Conservation (phyloP, 2,797 vertebrate species). For the Micrastur ruficollis region DNA sequence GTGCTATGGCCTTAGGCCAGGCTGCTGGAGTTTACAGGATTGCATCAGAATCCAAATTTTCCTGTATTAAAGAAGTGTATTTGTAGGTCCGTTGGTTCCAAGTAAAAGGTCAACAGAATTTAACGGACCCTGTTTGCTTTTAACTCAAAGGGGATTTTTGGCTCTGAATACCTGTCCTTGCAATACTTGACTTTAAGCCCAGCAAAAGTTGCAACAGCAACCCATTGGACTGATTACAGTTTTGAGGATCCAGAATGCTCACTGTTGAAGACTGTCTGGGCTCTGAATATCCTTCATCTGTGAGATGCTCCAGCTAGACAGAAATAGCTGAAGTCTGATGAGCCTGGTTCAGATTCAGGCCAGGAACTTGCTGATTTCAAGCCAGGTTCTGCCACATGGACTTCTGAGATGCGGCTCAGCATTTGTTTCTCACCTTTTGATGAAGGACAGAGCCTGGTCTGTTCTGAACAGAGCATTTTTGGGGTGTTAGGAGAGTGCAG, state of each 20-base stretch:
- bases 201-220: not conserved
- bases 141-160: not conserved
- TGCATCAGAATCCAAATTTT: not conserved
- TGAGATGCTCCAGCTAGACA: slow-evolving; percentile 35
- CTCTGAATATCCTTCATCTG: slow-evolving; percentile 40
- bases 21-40: not conserved
- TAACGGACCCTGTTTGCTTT: not conserved
- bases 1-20: not conserved
- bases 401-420: not conserved
- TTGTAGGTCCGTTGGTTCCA: not conserved
- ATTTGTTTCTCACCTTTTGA: not conserved
- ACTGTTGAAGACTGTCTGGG: not conserved
- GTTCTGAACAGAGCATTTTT: not conserved
- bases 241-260: not conserved
- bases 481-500: not conserved
- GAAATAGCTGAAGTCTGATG: slow-evolving; percentile 55
- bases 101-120: not conserved
- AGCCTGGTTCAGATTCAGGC: slow-evolving; percentile 33
- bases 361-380: slow-evolving; percentile 35
- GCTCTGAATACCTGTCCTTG: not conserved
- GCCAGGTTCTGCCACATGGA: not conserved
- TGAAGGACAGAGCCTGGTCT: not conserved
- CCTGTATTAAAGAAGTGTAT: not conserved
- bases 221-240: not conserved
- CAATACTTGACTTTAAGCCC: slow-evolving; percentile 26